Evolutionary conservation across 2,113 vertebrate species (phyloP).

Genomic region (Lepidothrix coronata): DNA sequence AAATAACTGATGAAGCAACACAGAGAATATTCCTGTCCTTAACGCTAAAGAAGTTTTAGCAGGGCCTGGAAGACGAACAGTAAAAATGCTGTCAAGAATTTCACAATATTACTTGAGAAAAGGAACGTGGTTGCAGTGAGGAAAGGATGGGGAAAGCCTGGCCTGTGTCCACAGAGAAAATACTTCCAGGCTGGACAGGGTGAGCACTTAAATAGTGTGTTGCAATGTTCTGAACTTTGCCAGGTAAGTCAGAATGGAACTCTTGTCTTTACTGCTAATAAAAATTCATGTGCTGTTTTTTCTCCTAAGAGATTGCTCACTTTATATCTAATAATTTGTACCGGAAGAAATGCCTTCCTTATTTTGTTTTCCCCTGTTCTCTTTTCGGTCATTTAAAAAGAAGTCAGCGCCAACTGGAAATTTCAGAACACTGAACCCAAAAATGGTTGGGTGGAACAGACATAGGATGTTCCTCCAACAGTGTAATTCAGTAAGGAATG

Average conservation of each 20-base stretch:
- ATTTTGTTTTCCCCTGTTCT: not conserved
- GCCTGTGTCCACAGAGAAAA: constrained; percentile 12
- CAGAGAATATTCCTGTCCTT: not conserved
- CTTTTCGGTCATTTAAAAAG: not conserved
- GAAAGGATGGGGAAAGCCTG: not conserved
- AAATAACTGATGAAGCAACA: not conserved
- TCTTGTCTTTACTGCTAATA: not conserved
- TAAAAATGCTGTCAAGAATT: not conserved
- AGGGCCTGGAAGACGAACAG: not conserved
- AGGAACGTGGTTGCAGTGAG: not conserved
- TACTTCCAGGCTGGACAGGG: constrained; percentile 7
- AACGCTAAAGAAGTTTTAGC: not conserved
- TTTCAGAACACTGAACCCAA: not conserved
- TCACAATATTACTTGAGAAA: not conserved
- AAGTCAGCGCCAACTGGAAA: not conserved
- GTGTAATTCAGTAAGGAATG: not conserved
- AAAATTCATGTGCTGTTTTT: not conserved
- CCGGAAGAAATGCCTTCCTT: not conserved
- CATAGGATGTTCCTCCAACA: not conserved
- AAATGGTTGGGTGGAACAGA: not conserved
- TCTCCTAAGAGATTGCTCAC: not conserved
- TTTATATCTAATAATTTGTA: not conserved
- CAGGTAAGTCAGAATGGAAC: constrained; percentile 22
- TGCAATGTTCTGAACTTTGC: not conserved
- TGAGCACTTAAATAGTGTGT: not conserved